A percentile compares a stretch with the other conserved stretches of the same genome.
These are phyloP conservation scores for Arnoldichthys spilopterus DNA, from an alignment of 2,797 vertebrate species.

Conservation along the genomic window DNA sequence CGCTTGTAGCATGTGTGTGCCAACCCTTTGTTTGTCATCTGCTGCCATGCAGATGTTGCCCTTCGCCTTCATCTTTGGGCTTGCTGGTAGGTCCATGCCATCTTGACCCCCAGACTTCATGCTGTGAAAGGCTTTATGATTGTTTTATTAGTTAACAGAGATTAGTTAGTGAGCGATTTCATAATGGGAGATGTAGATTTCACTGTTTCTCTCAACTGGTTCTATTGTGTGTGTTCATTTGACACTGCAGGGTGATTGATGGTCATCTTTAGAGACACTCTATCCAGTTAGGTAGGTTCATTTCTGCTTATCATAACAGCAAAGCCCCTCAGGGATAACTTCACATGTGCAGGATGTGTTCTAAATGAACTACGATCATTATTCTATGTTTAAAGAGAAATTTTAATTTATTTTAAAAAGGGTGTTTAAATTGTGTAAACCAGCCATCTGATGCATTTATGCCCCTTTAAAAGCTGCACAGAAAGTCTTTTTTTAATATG, in stretches of 20 bases:
- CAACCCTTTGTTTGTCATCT: constrained; percentile 58
- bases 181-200: background rate
- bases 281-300: background rate
- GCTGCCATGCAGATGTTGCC: constrained; percentile 78
- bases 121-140: background rate
- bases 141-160: constrained; percentile 64
- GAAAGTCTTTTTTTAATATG: background rate
- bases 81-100: constrained; percentile 54
- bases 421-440: too few relatives aligned
- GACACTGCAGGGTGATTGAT: background rate
- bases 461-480: too few relatives aligned
- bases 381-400: too few relatives aligned
- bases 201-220: background rate
- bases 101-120: constrained; percentile 30
- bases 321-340: background rate
- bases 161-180: background rate
- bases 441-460: too few relatives aligned
- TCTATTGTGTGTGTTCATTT: background rate
- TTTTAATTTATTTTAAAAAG: too few relatives aligned
- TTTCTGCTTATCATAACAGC: background rate
- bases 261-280: background rate
- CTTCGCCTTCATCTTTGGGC: constrained; percentile 68
- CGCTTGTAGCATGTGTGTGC: constrained; percentile 26
- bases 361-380: background rate
- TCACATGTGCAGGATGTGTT: background rate